Evolutionary conservation across 2,888 invertebrate genomes (phyloP), one percentile per base, ranked within the genome.

Genomic region (Agrotis ipsilon): DNA sequence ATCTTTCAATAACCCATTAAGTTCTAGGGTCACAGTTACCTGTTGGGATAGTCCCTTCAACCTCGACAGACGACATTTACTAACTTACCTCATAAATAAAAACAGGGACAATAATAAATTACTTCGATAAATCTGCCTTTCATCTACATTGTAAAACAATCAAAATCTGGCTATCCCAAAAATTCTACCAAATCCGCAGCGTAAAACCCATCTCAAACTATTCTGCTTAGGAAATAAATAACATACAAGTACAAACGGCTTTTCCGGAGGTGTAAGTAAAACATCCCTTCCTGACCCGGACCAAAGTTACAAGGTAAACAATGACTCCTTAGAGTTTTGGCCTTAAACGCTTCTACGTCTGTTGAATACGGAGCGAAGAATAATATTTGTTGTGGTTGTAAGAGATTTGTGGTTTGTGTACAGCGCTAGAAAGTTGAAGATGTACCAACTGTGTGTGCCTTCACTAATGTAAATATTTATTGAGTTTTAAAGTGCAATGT

Each of bases 281-380:
- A 87, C 83, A 88, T 87, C 87, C 87, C 84, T 87, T 87, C 80
- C 87, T 85, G 88, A 84, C 83, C 87, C 80, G 64, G 69, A 81
- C 81, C 77, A 83, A 84, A 84, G 82, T 81, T 82, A 82, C 80
- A 84, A 87, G 84, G 87, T 84, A 84, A 84, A 84, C 84, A 86
- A 86, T 82, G 84, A 80, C 82, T 84, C 82, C 86, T 80, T 82
- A 71, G 84, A 84, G 84, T 80, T 72, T 84, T 72, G 72, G 86
- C 68, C 84, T 86, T 84, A 86, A 86, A 80, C 77, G 84, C 72
- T 80, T 71, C 82, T 78, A 77, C 84, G 84, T 75, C 69, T 74
- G 70, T 60, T 68, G 84, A 86, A 86, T 84, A 82, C 82, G 60
- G 80, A 84, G 73, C 67, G 73, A 78, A 85, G 77, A 85, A 83